phyloP scores from a whole-genome alignment of 2,797 vertebrate genomes.

The Tapera naevia region DNA sequence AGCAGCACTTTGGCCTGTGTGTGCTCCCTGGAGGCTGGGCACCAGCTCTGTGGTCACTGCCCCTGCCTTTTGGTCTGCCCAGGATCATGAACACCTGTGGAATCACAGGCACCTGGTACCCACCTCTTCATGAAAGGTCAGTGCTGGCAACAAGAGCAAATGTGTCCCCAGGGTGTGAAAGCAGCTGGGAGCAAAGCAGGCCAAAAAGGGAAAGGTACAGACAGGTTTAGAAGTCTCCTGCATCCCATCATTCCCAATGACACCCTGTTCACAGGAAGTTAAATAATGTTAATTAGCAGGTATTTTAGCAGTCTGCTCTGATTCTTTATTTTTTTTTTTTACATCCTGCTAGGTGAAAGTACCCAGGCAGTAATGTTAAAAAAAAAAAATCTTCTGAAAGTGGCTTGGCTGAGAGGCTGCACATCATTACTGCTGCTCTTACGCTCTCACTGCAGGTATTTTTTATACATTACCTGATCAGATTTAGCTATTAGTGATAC shows the following conservation, averaged over 20 bases:
- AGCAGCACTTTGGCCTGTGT: neutral
- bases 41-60: no score
- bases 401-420: neutral
- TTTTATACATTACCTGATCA: neutral
- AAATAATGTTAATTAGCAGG: neutral
- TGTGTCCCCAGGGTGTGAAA: accelerated
- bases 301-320: neutral
- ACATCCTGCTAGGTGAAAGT: neutral
- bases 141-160: neutral
- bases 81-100: accelerated
- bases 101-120: neutral
- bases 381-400: neutral
- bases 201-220: neutral
- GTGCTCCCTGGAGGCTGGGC: neutral
- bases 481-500: neutral
- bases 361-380: neutral
- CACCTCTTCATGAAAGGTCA: neutral
- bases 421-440: accelerated
- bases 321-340: neutral
- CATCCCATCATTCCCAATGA: accelerated
- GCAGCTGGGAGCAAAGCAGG: accelerated
- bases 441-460: accelerated
- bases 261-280: neutral
- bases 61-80: neutral
- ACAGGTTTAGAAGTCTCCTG: neutral